phyloP scores from a whole-genome alignment of 2,797 vertebrate species.

The Trachurus trachurus region DNA sequence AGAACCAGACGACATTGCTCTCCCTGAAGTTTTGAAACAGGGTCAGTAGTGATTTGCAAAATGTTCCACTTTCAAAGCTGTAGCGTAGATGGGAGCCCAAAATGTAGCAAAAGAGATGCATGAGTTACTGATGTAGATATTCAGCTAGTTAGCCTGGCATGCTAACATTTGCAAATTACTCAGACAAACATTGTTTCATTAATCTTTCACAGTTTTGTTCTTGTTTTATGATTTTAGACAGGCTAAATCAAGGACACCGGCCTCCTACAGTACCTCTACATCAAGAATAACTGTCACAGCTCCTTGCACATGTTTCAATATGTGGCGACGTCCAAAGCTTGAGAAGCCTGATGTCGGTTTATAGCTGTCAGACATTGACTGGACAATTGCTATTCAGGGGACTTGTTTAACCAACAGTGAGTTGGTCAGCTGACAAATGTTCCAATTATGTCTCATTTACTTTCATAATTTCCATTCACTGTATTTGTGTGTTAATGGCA shows the following conservation, averaged over 20 bases:
- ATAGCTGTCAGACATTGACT: conserved; percentile 11
- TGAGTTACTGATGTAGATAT: neutral
- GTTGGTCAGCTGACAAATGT: conserved; percentile 38
- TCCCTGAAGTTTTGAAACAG: no score
- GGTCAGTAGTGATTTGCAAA: no score
- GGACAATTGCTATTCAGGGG: conserved; percentile 12
- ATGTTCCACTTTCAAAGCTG: no score
- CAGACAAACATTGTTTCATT: neutral
- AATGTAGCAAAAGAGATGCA: no score
- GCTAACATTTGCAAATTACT: neutral
- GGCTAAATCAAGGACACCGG: neutral
- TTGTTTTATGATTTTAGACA: neutral
- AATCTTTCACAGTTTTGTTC: neutral
- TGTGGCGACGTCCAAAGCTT: conserved; percentile 5
- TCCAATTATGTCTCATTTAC: conserved; percentile 47
- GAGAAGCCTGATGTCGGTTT: conserved; percentile 8
- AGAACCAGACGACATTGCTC: no score
- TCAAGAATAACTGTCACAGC: neutral
- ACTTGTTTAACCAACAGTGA: conserved; percentile 26
- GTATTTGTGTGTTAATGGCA: conserved; percentile 56
- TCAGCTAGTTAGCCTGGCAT: neutral
- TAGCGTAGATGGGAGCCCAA: no score
- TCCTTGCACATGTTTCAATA: neutral
- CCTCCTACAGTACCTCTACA: neutral
- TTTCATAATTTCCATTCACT: conserved; percentile 50